A percentile compares a stretch with the other conserved stretches of the same genome.
Conservation (phyloP, 2,888 invertebrate genomes). For the Bugula neritina region DNA sequence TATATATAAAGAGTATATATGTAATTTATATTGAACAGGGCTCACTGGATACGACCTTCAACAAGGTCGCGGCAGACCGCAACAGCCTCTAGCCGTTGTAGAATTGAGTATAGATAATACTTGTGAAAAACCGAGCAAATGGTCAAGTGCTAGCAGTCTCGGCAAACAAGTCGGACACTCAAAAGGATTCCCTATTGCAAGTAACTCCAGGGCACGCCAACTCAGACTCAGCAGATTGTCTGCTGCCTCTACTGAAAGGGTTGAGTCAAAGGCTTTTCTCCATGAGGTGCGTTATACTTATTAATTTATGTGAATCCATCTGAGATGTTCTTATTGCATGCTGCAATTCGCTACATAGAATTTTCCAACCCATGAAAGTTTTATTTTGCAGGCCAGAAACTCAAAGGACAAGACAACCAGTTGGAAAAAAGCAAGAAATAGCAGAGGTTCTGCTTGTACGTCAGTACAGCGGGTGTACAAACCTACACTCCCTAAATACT, state of each 20-base stretch:
- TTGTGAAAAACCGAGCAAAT: neutral
- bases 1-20: too few species aligned
- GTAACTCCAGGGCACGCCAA: neutral
- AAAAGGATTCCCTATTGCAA: neutral
- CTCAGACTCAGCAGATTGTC: neutral
- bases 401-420: neutral
- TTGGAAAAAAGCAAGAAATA: neutral
- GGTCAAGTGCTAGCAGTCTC: neutral
- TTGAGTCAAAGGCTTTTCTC: neutral
- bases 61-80: neutral
- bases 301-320: neutral
- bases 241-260: neutral
- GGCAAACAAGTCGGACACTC: neutral
- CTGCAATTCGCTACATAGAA: too few species aligned
- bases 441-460: neutral
- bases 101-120: neutral
- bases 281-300: neutral
- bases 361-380: too few species aligned
- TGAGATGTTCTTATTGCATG: too few species aligned
- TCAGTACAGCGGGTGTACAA: constrained; percentile 9
- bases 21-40: neutral
- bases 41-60: neutral
- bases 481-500: constrained; percentile 25
- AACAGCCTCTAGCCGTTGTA: neutral
- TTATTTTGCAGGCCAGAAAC: neutral